Percentiles rank a stretch among this genome's conserved stretches.
Conservation (phyloP, 2,113 vertebrate genomes). For the Turdus rufiventris region DNA sequence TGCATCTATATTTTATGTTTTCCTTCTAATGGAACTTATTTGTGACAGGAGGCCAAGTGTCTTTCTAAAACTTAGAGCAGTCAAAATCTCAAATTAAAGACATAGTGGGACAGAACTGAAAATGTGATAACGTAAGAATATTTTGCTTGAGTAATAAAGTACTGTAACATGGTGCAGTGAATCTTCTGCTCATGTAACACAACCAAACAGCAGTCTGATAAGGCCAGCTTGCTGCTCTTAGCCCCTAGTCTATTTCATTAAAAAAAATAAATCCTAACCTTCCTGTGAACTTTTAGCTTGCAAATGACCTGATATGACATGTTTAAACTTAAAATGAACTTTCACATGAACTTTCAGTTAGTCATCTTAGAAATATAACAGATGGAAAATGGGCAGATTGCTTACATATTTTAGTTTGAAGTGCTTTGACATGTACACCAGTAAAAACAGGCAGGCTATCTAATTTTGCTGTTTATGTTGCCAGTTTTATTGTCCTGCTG, state of each 20-base stretch:
- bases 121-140: not conserved
- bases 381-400: conserved; percentile 76
- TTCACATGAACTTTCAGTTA: conserved; percentile 76
- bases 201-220: conserved; percentile 19
- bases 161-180: not conserved
- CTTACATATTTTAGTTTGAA: conserved; percentile 71
- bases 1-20: not conserved
- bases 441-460: conserved; percentile 50
- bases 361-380: conserved; percentile 72
- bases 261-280: conserved; percentile 61
- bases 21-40: not conserved
- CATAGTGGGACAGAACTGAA: not conserved
- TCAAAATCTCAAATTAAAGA: not conserved
- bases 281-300: conserved; percentile 78
- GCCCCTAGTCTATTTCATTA: not conserved
- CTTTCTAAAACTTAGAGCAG: not conserved
- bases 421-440: conserved; percentile 65
- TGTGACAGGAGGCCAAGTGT: not conserved
- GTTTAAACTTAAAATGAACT: conserved; percentile 79
- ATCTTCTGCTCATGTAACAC: not conserved
- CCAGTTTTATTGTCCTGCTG: conserved; percentile 46
- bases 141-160: not conserved
- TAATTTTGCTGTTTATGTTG: conserved; percentile 66
- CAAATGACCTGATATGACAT: conserved; percentile 73
- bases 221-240: conserved; percentile 13